Percentiles rank a stretch among this genome's conserved stretches.
phyloP scores from a whole-genome alignment of 1,140 invertebrate genomes.

The Trichonephila inaurata region DNA sequence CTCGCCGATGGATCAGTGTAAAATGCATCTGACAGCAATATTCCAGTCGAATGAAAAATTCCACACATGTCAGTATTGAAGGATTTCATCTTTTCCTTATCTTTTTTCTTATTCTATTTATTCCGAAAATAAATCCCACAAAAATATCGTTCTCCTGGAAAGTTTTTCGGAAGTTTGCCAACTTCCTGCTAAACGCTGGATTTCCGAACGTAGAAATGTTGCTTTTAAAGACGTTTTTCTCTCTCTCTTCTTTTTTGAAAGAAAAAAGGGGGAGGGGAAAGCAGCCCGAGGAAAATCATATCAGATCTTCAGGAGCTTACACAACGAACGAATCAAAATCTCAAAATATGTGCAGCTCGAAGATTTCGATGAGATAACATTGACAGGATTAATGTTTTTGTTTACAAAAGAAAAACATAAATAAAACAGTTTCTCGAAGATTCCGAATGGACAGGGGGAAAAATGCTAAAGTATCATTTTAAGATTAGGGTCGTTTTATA shows the following conservation, averaged over 20 bases:
- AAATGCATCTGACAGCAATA: slow-evolving; percentile 74
- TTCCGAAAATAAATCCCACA: slow-evolving; percentile 70
- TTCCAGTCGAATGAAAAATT: slow-evolving; percentile 72
- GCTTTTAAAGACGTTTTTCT: slow-evolving; percentile 39
- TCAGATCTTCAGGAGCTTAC: slow-evolving; percentile 43
- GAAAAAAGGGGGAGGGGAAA: not conserved
- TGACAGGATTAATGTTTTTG: slow-evolving; percentile 18
- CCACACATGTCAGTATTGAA: slow-evolving; percentile 70
- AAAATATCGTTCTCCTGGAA: slow-evolving; percentile 66
- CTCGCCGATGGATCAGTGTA: slow-evolving; percentile 7
- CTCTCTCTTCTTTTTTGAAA: not conserved
- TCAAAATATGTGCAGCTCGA: not conserved
- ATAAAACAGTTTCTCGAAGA: no score
- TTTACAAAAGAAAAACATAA: not conserved
- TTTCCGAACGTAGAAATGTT: slow-evolving; percentile 62
- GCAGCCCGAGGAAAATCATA: not conserved
- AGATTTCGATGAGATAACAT: slow-evolving; percentile 15
- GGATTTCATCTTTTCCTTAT: slow-evolving; percentile 64
- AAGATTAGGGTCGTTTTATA: no score
- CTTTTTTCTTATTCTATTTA: slow-evolving; percentile 50
- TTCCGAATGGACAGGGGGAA: no score
- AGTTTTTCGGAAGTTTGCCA: slow-evolving; percentile 70
- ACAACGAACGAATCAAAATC: not conserved
- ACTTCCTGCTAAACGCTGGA: slow-evolving; percentile 73
- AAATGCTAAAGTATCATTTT: no score